A percentile compares a stretch with the other conserved stretches of the same genome.
Evolutionary conservation across 1,140 invertebrate genomes (phyloP).

Genomic region (Drosophila repleta): DNA sequence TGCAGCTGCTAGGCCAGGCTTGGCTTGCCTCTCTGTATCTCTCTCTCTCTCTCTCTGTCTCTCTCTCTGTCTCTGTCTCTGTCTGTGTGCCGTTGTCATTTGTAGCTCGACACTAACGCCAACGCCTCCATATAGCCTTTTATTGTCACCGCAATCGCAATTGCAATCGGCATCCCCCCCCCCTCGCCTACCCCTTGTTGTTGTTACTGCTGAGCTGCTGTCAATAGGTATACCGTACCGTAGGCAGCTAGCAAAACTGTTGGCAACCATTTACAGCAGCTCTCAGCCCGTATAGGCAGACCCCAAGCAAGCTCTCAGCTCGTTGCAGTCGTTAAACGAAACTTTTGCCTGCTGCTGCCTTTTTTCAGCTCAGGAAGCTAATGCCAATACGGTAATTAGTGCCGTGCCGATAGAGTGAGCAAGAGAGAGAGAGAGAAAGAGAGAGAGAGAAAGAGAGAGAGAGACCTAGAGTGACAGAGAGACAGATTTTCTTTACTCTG

Average conservation of each 20-base stretch:
- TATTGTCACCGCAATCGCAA: slow-evolving; percentile 70
- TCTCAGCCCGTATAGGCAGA: neutral
- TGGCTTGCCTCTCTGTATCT: too few relatives aligned
- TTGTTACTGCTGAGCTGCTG: slow-evolving; percentile 23
- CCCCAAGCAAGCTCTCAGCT: neutral
- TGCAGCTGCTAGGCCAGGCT: slow-evolving; percentile 18
- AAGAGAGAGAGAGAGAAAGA: neutral
- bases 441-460: neutral
- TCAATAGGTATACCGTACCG: slow-evolving; percentile 49
- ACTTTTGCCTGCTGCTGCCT: slow-evolving; percentile 2
- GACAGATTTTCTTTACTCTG: neutral
- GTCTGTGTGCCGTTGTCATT: slow-evolving; percentile 46
- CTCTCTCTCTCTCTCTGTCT: neutral
- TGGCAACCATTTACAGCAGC: slow-evolving; percentile 31
- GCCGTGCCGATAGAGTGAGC: neutral
- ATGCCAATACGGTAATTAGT: slow-evolving; percentile 35
- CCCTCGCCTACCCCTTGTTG: too few relatives aligned
- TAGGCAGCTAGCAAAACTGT: slow-evolving; percentile 22
- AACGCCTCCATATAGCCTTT: slow-evolving; percentile 52
- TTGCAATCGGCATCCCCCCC: slow-evolving; percentile 31
- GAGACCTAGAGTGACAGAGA: too few relatives aligned
- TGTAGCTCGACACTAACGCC: slow-evolving; percentile 60
- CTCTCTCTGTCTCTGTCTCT: slow-evolving; percentile 5
- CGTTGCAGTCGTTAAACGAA: slow-evolving; percentile 10
- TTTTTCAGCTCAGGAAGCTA: slow-evolving; percentile 18